Percentiles rank a stretch among this genome's conserved stretches.
phyloP scores from a whole-genome alignment of 2,888 invertebrate species.

The Leucozona laternaria region DNA sequence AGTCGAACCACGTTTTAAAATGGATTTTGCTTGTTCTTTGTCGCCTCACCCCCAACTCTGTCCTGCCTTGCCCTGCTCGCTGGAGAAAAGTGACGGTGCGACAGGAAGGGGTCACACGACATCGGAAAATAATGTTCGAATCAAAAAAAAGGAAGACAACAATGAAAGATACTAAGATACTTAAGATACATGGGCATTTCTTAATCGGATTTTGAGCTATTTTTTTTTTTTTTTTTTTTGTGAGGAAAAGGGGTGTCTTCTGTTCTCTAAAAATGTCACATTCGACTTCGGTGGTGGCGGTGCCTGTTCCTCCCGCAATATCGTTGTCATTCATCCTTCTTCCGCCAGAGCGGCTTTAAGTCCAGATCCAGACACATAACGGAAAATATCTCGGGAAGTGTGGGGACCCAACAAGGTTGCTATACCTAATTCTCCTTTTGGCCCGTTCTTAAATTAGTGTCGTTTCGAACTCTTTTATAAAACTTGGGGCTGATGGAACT shows the following conservation, averaged over 20 bases:
- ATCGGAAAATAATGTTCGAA: slow-evolving; percentile 67
- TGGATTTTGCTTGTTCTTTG: slow-evolving; percentile 75
- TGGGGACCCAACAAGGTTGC: neutral
- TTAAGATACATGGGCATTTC: slow-evolving; percentile 51
- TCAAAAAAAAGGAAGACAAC: slow-evolving; percentile 52
- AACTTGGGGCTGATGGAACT: neutral
- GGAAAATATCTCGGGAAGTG: slow-evolving; percentile 1
- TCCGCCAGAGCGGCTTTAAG: slow-evolving; percentile 17
- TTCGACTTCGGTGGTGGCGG: neutral
- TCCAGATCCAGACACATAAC: neutral
- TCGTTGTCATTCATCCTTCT: slow-evolving; percentile 36
- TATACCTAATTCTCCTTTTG: neutral
- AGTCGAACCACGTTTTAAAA: slow-evolving; percentile 67
- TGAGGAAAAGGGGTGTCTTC: slow-evolving; percentile 24
- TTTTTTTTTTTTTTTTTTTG: slow-evolving; percentile 4
- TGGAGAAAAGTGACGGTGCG: neutral
- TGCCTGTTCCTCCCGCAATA: slow-evolving; percentile 15
- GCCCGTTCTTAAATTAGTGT: slow-evolving; percentile 9
- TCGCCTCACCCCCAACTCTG: slow-evolving; percentile 56
- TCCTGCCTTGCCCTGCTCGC: neutral
- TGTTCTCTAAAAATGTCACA: neutral
- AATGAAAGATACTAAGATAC: slow-evolving; percentile 62
- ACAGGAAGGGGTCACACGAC: slow-evolving; percentile 55
- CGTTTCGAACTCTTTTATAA: neutral
- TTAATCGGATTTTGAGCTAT: slow-evolving; percentile 69